Conservation (phyloP, 2,888 invertebrate species). For the Pantelozetes paolii region DNA sequence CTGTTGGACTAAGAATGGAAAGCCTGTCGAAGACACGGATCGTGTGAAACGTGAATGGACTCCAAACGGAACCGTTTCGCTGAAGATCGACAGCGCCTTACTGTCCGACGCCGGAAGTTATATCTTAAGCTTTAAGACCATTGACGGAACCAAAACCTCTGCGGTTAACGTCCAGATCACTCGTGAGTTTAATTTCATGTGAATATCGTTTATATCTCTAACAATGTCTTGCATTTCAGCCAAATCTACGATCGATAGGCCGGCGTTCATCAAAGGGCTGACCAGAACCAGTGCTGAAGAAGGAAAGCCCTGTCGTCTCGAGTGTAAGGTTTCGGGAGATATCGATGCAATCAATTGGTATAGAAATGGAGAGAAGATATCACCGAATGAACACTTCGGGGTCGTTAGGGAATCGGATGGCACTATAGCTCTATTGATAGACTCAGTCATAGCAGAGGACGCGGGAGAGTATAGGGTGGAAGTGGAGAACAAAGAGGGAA, state of each 20-base stretch:
- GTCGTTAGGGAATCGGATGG: conserved; percentile 57
- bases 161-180: neutral
- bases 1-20: conserved; percentile 59
- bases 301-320: conserved; percentile 65
- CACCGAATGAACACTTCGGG: conserved; percentile 51
- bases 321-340: conserved; percentile 59
- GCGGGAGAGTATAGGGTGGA: conserved; percentile 51
- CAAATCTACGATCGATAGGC: conserved; percentile 52
- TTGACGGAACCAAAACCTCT: neutral
- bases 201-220: neutral
- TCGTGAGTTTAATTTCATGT: neutral
- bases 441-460: conserved; percentile 49
- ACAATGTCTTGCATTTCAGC: neutral
- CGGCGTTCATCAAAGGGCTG: conserved; percentile 66
- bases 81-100: conserved; percentile 58
- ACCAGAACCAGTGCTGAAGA: conserved; percentile 67
- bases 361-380: conserved; percentile 64
- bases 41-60: conserved; percentile 58
- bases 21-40: conserved; percentile 49
- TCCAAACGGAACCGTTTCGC: conserved; percentile 69
- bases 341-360: conserved; percentile 67
- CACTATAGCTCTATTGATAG: conserved; percentile 66
- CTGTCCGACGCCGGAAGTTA: conserved; percentile 79
- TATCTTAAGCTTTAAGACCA: conserved; percentile 42
- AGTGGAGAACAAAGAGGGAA: conserved; percentile 52